Evolutionary conservation across 2,113 vertebrate species (phyloP).

Genomic region (Buteo buteo): DNA sequence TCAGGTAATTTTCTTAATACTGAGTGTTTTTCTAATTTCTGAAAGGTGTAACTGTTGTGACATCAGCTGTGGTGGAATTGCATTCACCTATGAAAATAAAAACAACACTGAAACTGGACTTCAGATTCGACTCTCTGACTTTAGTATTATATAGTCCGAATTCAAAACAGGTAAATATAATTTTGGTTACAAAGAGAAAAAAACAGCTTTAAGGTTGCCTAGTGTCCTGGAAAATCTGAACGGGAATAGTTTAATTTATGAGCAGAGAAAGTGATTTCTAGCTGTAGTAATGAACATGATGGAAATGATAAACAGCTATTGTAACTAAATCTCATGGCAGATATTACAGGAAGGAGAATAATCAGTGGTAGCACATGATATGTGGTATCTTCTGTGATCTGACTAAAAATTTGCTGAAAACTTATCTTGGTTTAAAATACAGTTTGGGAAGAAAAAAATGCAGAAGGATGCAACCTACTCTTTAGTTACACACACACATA

Average conservation of each 20-base stretch:
- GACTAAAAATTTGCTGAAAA: not conserved
- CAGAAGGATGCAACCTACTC: not conserved
- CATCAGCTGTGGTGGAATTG: constrained; percentile 89
- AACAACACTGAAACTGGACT: constrained; percentile 86
- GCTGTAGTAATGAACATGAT: not conserved
- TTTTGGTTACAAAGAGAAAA: not conserved
- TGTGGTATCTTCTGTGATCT: not conserved
- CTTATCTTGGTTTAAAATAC: not conserved
- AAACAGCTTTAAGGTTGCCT: not conserved
- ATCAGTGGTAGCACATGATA: not conserved
- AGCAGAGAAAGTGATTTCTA: not conserved
- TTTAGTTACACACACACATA: not conserved
- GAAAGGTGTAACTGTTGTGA: constrained; percentile 87
- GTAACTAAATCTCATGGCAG: not conserved
- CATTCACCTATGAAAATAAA: constrained; percentile 79
- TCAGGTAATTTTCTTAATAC: not conserved
- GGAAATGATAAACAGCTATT: not conserved
- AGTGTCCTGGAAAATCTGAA: not conserved
- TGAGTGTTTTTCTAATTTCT: constrained; percentile 3
- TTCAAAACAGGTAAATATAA: constrained; percentile 74
- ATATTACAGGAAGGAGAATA: not conserved
- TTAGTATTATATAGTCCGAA: constrained; percentile 82
- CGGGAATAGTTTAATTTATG: not conserved
- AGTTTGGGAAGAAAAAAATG: not conserved
- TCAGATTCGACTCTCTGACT: constrained; percentile 90